phyloP scores from a whole-genome alignment of 2,113 vertebrate genomes.

The Parus major region DNA sequence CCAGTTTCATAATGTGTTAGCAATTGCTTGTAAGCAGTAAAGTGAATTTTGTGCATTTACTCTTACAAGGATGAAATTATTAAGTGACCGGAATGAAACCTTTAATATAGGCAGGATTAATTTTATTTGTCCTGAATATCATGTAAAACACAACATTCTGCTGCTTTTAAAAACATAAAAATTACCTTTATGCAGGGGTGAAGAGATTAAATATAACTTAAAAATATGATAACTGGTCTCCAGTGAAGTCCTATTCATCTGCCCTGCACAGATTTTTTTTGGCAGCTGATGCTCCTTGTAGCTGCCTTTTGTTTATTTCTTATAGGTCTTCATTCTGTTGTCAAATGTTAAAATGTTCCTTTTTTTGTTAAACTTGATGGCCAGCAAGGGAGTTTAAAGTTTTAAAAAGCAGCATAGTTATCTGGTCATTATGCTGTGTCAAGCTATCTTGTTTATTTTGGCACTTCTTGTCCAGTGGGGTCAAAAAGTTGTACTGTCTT shows the following conservation, averaged over 20 bases:
- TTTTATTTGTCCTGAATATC: not conserved
- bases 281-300: not conserved
- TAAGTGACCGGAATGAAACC: not conserved
- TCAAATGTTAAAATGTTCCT: not conserved
- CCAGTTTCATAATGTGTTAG: conserved; percentile 3
- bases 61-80: conserved; percentile 27
- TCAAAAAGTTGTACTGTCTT: not conserved
- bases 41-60: not conserved
- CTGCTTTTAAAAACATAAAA: not conserved
- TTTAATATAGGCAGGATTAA: not conserved
- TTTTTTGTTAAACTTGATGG: not conserved
- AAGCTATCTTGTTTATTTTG: not conserved
- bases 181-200: not conserved
- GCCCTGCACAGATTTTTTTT: not conserved
- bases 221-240: not conserved
- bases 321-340: not conserved
- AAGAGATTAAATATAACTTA: not conserved
- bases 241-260: not conserved
- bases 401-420: not conserved
- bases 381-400: not conserved
- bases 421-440: not conserved
- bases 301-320: not conserved
- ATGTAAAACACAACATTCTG: not conserved
- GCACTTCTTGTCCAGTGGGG: not conserved
- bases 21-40: conserved; percentile 30